These are phyloP conservation scores for Lophura nycthemera DNA, from an alignment of 2,113 vertebrate species.

Conservation along the genomic window DNA sequence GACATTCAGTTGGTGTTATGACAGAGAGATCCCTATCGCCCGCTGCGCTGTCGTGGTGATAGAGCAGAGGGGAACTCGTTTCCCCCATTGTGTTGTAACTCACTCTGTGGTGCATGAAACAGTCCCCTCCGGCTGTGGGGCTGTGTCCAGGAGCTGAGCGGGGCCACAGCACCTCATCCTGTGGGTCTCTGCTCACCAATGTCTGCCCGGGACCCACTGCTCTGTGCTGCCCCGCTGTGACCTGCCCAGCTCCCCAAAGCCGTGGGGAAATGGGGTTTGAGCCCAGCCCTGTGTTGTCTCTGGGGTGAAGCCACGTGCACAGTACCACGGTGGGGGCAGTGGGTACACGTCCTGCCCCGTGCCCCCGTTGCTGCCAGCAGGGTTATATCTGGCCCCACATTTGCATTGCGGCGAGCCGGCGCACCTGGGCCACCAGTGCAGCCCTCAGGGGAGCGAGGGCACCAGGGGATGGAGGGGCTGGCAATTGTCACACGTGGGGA, in stretches of 20 bases:
- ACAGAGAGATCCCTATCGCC: constrained; percentile 45
- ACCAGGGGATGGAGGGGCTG: not conserved
- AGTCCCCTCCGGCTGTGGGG: not conserved
- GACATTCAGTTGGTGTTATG: not conserved
- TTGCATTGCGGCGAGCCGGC: constrained; percentile 51
- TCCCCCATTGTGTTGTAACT: not conserved
- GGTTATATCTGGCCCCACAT: constrained; percentile 44
- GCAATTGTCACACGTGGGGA: not conserved
- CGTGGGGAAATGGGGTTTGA: not conserved
- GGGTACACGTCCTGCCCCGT: not conserved
- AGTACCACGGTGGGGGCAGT: not conserved
- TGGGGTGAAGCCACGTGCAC: not conserved
- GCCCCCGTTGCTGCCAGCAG: not conserved
- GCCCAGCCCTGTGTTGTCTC: too few species aligned
- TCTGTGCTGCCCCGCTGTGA: not conserved
- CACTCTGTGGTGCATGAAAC: not conserved
- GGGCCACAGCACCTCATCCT: not conserved
- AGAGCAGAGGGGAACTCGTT: not conserved
- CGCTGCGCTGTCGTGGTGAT: not conserved
- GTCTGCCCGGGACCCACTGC: not conserved
- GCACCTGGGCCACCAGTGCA: not conserved
- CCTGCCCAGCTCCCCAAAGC: not conserved
- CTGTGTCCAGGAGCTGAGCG: not conserved
- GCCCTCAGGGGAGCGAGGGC: constrained; percentile 23
- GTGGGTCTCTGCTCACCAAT: not conserved